Conservation (phyloP, 2,888 invertebrate genomes). For the Hemithea aestivaria region DNA sequence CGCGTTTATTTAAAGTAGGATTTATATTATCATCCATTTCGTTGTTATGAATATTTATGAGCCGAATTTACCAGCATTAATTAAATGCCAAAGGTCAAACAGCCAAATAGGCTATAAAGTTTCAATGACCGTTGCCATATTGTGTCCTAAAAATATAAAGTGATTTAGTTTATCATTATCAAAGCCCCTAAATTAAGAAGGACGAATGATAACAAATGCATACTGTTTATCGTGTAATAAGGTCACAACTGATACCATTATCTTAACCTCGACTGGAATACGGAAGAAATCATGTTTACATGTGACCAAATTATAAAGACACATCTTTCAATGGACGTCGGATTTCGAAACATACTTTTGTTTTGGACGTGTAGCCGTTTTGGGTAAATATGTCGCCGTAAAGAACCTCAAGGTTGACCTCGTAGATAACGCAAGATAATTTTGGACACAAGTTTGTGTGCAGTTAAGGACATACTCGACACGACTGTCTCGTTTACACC, state of each 20-base stretch:
- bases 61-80: not conserved
- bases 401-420: conserved; percentile 72
- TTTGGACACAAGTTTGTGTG: conserved; percentile 54
- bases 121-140: conserved; percentile 5
- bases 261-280: conserved; percentile 56
- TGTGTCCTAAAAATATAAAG: too few species aligned
- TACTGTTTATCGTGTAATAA: conserved; percentile 50
- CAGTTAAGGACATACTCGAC: conserved; percentile 47
- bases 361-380: conserved; percentile 47
- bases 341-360: conserved; percentile 33
- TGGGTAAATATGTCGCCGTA: conserved; percentile 61
- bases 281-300: conserved; percentile 60
- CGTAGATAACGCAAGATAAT: conserved; percentile 71
- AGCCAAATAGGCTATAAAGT: conserved; percentile 5
- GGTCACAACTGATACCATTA: conserved; percentile 59
- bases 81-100: conserved; percentile 2
- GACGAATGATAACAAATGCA: conserved; percentile 57
- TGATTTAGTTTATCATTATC: conserved; percentile 3
- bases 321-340: conserved; percentile 26
- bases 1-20: not conserved
- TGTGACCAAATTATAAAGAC: conserved; percentile 47
- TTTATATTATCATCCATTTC: not conserved
- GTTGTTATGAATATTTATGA: conserved; percentile 2
- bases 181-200: conserved; percentile 38
- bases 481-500: conserved; percentile 20